Evolutionary conservation across 2,113 vertebrate species (phyloP), one percentile per base, ranked within the genome.

Genomic region (Dipodomys spectabilis): DNA sequence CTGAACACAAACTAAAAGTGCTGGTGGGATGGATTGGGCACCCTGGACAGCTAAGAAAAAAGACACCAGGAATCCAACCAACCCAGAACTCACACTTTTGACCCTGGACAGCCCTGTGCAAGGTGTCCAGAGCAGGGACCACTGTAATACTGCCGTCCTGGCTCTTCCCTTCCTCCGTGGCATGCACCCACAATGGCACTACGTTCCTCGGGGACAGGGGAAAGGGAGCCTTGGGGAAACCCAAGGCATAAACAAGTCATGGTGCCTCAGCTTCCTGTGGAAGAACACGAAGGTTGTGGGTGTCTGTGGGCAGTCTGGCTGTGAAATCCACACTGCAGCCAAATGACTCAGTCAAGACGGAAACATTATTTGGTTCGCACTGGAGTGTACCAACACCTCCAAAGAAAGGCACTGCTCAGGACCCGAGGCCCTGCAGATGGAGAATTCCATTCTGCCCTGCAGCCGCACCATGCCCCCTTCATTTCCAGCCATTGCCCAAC

Each of bases 341-440:
- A 83, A 81, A 81, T 86, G 80, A 86, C 71, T 96, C 81, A 68
- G 86, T 85, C 60, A 79, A 75, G 44, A 78, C 0, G 4, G 82
- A 95, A 94, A 86, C 32, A 45, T 68, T 60, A 64, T 39, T 93
- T 90, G 80, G 82, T 77, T 94, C 27, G 0, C 82, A 75, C 86
- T 53, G 44, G 20, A 0, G 0, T 44, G 62, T 53, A 57, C 86
- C 91, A 94, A 39, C 28, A 27, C 45, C 49, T 67, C 74, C 68
- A 57, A 16, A 60, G 92, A n/a, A 62, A 91, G 91, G 18, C 7
- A 4, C 23, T 19, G 5, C 79, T 74, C 7, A 8, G 69, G 7
- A 30, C 65, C 64, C 19, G 6, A 28, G 32, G 53, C 62, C 69
- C 71, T 68, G 49, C 20, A 3, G 49, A 49, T 12, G 80, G 10